Evolutionary conservation across 2,888 invertebrate genomes (phyloP).

Genomic region (Hemistola chrysoprasaria): DNA sequence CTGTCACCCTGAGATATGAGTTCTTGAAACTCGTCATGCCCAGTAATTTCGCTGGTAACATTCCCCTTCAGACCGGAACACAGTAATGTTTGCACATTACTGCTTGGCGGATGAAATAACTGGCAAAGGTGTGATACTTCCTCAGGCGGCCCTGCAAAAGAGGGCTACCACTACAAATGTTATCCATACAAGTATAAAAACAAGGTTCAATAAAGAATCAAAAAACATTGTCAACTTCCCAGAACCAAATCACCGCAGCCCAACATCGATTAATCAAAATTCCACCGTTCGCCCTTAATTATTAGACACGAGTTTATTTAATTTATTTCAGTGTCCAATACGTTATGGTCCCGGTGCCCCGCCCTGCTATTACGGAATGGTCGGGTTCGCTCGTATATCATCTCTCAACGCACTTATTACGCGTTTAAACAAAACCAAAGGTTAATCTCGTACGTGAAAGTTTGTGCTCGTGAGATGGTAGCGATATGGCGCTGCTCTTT

Average conservation of each 20-base stretch:
- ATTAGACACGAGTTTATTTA: conserved; percentile 49
- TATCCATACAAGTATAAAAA: no score
- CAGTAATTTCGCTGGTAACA: no score
- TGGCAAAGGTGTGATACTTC: no score
- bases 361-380: conserved; percentile 35
- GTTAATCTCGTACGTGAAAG: conserved; percentile 23
- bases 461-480: conserved; percentile 18
- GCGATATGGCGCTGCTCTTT: not conserved
- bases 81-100: no score
- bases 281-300: conserved; percentile 47
- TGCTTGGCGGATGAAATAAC: no score
- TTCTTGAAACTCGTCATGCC: no score
- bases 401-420: conserved; percentile 29
- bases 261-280: conserved; percentile 45
- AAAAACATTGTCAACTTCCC: conserved; percentile 30
- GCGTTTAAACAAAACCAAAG: conserved; percentile 37
- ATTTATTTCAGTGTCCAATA: conserved; percentile 41
- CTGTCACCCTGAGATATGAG: no score
- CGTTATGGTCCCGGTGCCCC: conserved; percentile 35
- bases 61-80: no score
- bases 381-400: conserved; percentile 22
- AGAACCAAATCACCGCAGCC: conserved; percentile 28
- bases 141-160: no score
- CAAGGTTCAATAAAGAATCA: conserved; percentile 1
- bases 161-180: no score